Conservation (phyloP, 37 sponge, comb jelly and placozoan genomes). For the Ephydatia muelleri region DNA sequence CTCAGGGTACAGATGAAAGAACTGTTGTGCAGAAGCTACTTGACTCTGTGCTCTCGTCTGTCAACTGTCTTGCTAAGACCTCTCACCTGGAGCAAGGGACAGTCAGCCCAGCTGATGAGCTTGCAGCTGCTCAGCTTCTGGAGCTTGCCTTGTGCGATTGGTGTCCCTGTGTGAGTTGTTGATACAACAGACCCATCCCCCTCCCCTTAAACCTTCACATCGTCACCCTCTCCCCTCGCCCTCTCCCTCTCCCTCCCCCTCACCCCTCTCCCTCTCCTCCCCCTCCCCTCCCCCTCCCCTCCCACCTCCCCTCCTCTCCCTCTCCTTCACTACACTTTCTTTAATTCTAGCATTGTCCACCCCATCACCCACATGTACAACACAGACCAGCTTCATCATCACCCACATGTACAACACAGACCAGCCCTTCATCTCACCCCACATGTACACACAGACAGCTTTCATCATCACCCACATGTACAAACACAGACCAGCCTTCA, state of each 20-base stretch:
- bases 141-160: conserved; percentile 68
- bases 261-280: background rate
- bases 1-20: background rate
- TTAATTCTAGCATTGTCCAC: too few species aligned
- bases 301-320: too few species aligned
- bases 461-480: too few species aligned
- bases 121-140: conserved; percentile 37
- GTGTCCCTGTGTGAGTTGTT: conserved; percentile 50
- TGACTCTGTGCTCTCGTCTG: conserved; percentile 19
- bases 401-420: too few species aligned
- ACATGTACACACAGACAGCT: too few species aligned
- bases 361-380: too few species aligned
- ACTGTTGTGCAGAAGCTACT: conserved; percentile 1
- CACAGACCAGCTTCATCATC: too few species aligned
- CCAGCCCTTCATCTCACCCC: too few species aligned
- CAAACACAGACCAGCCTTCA: too few species aligned
- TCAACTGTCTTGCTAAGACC: conserved; percentile 3
- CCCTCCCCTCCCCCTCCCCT: too few species aligned
- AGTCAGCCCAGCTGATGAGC: conserved; percentile 38
- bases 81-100: conserved; percentile 6
- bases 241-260: background rate
- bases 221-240: background rate
- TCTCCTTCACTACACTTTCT: too few species aligned
- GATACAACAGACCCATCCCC: background rate
- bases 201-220: background rate